These are phyloP conservation scores for Hemichromis elongatus DNA, from an alignment of 2,113 vertebrate species.

Conservation along the genomic window DNA sequence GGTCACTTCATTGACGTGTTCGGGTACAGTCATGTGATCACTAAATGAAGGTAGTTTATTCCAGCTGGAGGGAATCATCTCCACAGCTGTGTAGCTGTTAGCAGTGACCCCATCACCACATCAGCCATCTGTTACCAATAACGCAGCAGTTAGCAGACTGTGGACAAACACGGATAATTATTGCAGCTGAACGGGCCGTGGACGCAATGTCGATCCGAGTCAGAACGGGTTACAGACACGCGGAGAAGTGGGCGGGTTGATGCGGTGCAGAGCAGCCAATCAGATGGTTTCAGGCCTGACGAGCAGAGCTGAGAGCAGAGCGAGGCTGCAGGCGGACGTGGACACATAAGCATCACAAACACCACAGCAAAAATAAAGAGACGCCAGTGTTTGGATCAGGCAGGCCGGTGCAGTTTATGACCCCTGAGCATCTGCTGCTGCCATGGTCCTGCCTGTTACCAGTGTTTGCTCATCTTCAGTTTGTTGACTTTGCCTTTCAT, in stretches of 20 bases:
- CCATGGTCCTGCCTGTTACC: background rate
- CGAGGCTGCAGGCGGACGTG: background rate
- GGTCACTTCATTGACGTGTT: background rate
- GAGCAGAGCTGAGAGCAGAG: background rate
- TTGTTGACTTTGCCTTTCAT: too few species aligned
- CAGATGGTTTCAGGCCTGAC: background rate
- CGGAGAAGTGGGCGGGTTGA: background rate
- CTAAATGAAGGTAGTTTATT: background rate
- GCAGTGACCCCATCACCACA: fast-evolving
- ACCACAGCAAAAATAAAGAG: background rate
- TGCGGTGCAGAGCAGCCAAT: background rate
- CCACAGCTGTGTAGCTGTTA: background rate
- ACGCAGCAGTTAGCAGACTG: background rate
- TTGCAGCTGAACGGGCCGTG: background rate
- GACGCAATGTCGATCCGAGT: background rate
- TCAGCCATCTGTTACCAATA: background rate
- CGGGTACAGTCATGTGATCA: background rate
- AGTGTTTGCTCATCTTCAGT: too few species aligned
- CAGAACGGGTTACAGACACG: background rate
- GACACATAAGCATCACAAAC: too few species aligned
- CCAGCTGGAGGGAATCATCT: background rate
- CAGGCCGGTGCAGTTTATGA: background rate
- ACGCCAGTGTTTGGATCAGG: too few species aligned
- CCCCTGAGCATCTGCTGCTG: too few species aligned
- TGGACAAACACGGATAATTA: background rate